A percentile compares a stretch with the other conserved stretches of the same genome.
phyloP scores from a whole-genome alignment of 2,888 invertebrate genomes.

The Anthophora plumipes region DNA sequence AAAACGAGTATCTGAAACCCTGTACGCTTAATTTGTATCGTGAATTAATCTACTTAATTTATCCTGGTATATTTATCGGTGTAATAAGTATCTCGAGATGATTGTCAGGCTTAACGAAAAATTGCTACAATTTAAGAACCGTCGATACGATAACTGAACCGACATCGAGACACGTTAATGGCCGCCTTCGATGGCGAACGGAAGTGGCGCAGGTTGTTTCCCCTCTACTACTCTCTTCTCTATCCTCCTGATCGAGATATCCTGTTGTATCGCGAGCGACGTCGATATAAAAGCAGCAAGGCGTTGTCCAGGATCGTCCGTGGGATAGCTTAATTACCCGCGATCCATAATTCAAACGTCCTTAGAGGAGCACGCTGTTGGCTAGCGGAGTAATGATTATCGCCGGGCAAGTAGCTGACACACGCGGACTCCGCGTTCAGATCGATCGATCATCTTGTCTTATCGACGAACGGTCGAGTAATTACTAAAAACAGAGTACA shows the following conservation, averaged over 20 bases:
- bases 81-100: background rate
- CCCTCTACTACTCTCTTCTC: background rate
- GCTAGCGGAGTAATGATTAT: constrained; percentile 57
- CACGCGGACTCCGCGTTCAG: constrained; percentile 39
- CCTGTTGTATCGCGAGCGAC: constrained; percentile 21
- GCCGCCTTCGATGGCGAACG: constrained; percentile 2
- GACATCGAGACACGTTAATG: constrained; percentile 6
- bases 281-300: constrained; percentile 33
- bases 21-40: too few relatives aligned
- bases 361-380: constrained; percentile 43
- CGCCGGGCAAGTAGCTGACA: constrained; percentile 48
- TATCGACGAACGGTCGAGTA: constrained; percentile 45
- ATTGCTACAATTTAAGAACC: background rate
- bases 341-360: constrained; percentile 56
- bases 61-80: background rate
- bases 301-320: constrained; percentile 37
- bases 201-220: constrained; percentile 8
- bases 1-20: too few relatives aligned
- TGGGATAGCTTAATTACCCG: constrained; percentile 60
- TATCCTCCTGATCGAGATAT: constrained; percentile 48
- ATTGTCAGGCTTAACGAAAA: background rate
- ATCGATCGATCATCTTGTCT: constrained; percentile 62
- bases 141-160: background rate
- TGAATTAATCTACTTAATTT: background rate
- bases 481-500: constrained; percentile 52